Percentiles rank a stretch among this genome's conserved stretches.
phyloP scores from a whole-genome alignment of 2,113 vertebrate species.

The Aptenodytes patagonicus region DNA sequence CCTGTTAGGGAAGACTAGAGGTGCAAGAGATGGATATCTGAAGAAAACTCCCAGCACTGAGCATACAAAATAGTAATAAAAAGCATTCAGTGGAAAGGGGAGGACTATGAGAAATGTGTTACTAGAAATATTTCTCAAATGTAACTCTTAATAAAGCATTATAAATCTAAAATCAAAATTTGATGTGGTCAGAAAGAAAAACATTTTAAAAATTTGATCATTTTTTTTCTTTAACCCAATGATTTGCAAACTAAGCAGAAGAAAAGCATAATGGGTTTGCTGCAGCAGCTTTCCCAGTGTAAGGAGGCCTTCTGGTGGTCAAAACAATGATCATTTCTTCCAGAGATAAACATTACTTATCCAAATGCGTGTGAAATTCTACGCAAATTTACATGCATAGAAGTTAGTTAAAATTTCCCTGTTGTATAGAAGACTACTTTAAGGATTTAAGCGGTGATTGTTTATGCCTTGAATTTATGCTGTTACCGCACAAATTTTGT shows the following conservation, averaged over 20 bases:
- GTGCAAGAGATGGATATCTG: not conserved
- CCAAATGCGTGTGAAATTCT: not conserved
- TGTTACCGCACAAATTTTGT: not conserved
- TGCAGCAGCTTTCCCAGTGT: not conserved
- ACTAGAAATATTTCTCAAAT: not conserved
- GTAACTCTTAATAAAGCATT: not conserved
- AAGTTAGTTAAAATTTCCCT: not conserved
- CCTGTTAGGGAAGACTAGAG: not conserved
- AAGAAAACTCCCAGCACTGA: not conserved
- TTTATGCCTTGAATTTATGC: not conserved
- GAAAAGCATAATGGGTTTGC: not conserved
- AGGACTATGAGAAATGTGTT: not conserved
- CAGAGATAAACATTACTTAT: not conserved
- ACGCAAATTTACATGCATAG: not conserved
- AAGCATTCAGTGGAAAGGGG: not conserved
- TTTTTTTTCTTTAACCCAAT: not conserved
- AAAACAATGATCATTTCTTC: not conserved
- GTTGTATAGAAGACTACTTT: not conserved
- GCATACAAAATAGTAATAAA: not conserved
- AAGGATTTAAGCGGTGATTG: not conserved
- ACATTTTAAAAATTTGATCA: not conserved
- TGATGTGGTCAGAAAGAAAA: not conserved
- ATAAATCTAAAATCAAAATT: not conserved
- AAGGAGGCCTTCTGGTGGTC: conserved; percentile 75
- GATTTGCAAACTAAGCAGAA: not conserved